These are phyloP conservation scores for Corythoichthys haematopterus DNA, from an alignment of 2,113 vertebrate species.

Conservation along the genomic window DNA sequence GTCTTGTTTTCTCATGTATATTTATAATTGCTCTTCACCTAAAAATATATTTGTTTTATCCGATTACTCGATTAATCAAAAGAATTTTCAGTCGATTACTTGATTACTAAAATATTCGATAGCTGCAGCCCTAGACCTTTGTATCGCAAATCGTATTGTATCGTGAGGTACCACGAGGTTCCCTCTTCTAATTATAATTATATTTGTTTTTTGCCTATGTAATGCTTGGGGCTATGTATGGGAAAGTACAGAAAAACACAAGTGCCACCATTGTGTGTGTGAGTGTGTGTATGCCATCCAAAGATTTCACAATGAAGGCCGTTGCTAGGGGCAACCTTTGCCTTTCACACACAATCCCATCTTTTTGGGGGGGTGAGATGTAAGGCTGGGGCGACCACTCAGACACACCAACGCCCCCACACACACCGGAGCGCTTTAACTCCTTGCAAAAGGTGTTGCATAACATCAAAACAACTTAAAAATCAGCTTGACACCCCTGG, in stretches of 20 bases:
- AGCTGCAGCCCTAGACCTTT: no score
- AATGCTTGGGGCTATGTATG: constrained; percentile 1
- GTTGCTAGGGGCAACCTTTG: constrained; percentile 75
- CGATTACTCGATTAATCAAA: no score
- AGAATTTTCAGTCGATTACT: no score
- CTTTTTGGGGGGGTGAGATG: constrained; percentile 34
- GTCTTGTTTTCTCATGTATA: no score
- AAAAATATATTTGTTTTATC: no score
- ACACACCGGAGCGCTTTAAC: neutral
- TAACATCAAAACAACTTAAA: constrained; percentile 63
- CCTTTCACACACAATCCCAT: constrained; percentile 70
- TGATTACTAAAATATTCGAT: no score
- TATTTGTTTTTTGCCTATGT: no score
- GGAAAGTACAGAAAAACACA: constrained; percentile 45
- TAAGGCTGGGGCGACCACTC: constrained; percentile 16
- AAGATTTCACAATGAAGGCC: constrained; percentile 62
- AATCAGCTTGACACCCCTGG: constrained; percentile 39
- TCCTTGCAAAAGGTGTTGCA: constrained; percentile 44
- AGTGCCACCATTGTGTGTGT: constrained; percentile 21
- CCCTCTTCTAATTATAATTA: no score
- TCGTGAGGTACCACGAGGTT: no score
- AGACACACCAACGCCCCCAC: constrained; percentile 6
- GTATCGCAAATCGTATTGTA: no score
- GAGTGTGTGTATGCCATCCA: constrained; percentile 40
- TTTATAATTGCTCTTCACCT: no score